A percentile compares a stretch with the other conserved stretches of the same genome.
These are phyloP conservation scores for Saccostrea glomerata DNA, from an alignment of 1,140 invertebrate genomes.

Conservation along the genomic window DNA sequence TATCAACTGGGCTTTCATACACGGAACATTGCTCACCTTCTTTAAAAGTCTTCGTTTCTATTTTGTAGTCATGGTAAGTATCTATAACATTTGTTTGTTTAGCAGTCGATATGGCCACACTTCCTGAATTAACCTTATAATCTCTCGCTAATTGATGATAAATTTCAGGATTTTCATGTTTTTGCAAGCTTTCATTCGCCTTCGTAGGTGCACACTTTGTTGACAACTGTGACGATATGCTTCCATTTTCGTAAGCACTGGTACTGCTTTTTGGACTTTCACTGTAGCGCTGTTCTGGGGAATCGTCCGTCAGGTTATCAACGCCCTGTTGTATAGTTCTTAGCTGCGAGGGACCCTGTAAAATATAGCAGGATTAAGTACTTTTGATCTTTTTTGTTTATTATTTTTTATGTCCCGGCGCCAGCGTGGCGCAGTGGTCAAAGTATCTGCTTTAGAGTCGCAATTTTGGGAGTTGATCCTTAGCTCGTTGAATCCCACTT, in stretches of 20 bases:
- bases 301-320: not conserved
- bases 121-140: not conserved
- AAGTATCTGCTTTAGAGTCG: too few species aligned
- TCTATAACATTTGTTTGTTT: not conserved
- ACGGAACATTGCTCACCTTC: not conserved
- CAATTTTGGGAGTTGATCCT: too few species aligned
- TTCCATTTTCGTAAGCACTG: not conserved
- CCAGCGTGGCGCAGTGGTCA: too few species aligned
- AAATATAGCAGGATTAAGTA: too few species aligned
- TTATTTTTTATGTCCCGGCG: too few species aligned
- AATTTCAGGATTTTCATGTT: not conserved
- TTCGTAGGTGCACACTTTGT: not conserved
- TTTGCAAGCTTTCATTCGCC: not conserved
- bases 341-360: too few species aligned
- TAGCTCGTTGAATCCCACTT: too few species aligned
- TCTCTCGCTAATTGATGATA: not conserved
- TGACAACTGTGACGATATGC: not conserved
- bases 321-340: not conserved
- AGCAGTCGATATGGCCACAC: not conserved
- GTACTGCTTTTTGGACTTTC: not conserved
- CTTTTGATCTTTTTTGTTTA: too few species aligned
- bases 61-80: not conserved
- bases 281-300: not conserved
- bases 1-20: not conserved
- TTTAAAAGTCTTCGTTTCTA: not conserved